Base-by-base conservation (phyloP, 2,797 vertebrate species). In the Babyrousa celebensis region DNA sequence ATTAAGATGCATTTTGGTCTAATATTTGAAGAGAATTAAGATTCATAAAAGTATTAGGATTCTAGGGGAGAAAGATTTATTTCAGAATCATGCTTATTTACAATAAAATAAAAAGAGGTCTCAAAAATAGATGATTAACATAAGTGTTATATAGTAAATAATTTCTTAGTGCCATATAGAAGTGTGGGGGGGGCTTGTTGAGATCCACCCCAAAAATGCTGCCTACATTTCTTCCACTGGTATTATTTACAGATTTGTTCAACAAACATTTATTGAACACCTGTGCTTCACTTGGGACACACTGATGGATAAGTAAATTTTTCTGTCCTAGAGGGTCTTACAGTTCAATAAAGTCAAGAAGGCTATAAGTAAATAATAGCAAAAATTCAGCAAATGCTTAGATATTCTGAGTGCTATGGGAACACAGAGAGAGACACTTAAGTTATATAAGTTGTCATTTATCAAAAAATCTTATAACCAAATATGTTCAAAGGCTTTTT, bases 171-270 rank as follows among this genome's bases (percentile, higher is more conserved):
- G 12, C 7, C 9, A 27, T 12, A 71, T 4, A 68, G 3, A 75
- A 56, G 12, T 90, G n/a, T n/a, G n/a, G 20, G 84, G 32, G 16
- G 7, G 15, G 16, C 68, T 18, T 70, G 16, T 40, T 95, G 82
- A 91, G 52, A 70, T 88, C 17, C 3, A 70, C 36, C 48, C 18
- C 15, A 48, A 71, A 97, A 65, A 16, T 74, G 17, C 78, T 56
- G 43, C 6, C 25, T 65, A 62, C 29, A 77, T 91, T 90, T 60
- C 12, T 77, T 90, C 58, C 5, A 72, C 52, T 52, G 48, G 7
- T 60, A 36, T 94, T 92, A 60, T 92, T 96, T 97, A 89, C 78
- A 94, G 74, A 89, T 97, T 92, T 94, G 77, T 68, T 96, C 91
- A 91, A 92, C 71, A 95, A 97, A 95, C 48, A 93, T 86, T 82